Conservation (phyloP, 2,888 invertebrate species). For the Clepsis dumicolana region DNA sequence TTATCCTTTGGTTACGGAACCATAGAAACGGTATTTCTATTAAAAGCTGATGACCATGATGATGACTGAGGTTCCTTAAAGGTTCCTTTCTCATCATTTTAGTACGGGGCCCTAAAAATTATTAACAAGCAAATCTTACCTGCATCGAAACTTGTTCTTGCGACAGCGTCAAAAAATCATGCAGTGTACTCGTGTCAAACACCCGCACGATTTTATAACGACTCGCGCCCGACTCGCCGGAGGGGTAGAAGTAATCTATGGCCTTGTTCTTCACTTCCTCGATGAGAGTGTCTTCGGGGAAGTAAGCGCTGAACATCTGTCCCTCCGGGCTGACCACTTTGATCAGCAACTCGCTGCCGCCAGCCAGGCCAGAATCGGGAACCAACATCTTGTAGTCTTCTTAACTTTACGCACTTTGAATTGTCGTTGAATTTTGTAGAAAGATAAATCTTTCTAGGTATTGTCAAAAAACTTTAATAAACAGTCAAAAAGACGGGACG, state of each 20-base stretch:
- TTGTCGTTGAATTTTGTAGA: neutral
- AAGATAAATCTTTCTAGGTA: neutral
- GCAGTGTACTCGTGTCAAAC: constrained; percentile 69
- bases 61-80: no score
- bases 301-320: constrained; percentile 66
- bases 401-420: constrained; percentile 38
- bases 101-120: no score
- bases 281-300: constrained; percentile 71
- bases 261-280: constrained; percentile 77
- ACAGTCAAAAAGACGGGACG: neutral
- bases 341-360: constrained; percentile 63
- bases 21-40: no score
- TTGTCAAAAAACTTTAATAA: no score
- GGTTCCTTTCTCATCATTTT: no score
- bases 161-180: constrained; percentile 72
- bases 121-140: constrained; percentile 7
- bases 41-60: no score
- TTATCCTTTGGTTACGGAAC: no score
- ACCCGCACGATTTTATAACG: constrained; percentile 76
- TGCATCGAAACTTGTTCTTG: constrained; percentile 73
- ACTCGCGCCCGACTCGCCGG: constrained; percentile 68
- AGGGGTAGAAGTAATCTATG: constrained; percentile 74
- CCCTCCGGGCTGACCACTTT: constrained; percentile 79
- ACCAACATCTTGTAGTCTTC: constrained; percentile 64
- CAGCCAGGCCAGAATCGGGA: constrained; percentile 64